These are phyloP conservation scores for Paratrypauchen microcephalus DNA, from an alignment of 2,797 vertebrate species.

Conservation along the genomic window DNA sequence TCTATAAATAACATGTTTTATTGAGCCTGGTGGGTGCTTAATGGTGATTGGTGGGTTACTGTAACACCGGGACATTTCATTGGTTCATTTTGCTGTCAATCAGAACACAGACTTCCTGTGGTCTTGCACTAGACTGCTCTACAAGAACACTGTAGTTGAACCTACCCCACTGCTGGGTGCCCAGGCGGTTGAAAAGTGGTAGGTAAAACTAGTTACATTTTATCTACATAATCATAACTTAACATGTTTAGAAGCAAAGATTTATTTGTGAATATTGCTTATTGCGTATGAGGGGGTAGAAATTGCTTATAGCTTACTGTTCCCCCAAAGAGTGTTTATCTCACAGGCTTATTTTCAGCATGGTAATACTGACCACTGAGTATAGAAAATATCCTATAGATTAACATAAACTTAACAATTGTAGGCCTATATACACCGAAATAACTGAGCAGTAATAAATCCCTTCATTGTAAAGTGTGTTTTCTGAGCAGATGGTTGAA, in stretches of 20 bases:
- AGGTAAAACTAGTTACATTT: slow-evolving; percentile 2
- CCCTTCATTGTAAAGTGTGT: slow-evolving; percentile 2
- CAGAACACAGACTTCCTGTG: not conserved
- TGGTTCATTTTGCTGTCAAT: slow-evolving; percentile 25
- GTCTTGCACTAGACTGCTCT: accelerated
- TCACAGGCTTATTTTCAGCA: not conserved
- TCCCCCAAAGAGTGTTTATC: not conserved
- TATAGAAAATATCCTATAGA: too few relatives aligned
- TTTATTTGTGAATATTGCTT: not conserved
- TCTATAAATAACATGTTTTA: slow-evolving; percentile 61
- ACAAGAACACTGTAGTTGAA: not conserved
- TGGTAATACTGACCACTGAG: too few relatives aligned
- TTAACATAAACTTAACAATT: not conserved
- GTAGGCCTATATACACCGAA: not conserved
- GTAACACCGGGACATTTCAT: not conserved
- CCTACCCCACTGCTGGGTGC: not conserved
- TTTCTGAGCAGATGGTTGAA: slow-evolving; percentile 19
- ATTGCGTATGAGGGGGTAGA: not conserved
- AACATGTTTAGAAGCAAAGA: not conserved
- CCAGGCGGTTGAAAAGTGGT: not conserved
- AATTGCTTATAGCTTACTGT: not conserved
- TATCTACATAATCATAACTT: not conserved
- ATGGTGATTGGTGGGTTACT: slow-evolving; percentile 37
- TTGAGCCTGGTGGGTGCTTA: not conserved
- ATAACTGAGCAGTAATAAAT: not conserved